phyloP scores from a whole-genome alignment of 2,888 invertebrate genomes.

The Drosophila vallismaia region DNA sequence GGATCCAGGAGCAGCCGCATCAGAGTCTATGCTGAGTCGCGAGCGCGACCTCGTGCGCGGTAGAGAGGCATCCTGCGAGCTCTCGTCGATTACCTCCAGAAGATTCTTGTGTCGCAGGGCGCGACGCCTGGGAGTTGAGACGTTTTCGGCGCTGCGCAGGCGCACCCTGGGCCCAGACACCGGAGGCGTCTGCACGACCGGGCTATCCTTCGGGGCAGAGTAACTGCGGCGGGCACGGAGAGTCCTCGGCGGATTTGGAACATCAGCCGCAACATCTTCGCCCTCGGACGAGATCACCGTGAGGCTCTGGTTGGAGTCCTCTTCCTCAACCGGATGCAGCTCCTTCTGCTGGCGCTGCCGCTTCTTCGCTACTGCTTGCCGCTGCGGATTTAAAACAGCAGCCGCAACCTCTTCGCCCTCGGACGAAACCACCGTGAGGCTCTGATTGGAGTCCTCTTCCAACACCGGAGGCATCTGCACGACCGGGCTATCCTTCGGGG shows the following conservation, averaged over 20 bases:
- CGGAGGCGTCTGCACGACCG: conserved; percentile 2
- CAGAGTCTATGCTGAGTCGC: background rate
- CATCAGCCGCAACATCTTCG: background rate
- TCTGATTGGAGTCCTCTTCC: no score
- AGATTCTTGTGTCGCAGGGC: background rate
- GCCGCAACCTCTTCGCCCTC: background rate
- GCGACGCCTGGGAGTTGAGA: conserved; percentile 14
- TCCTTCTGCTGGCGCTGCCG: no score
- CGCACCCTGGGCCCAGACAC: background rate
- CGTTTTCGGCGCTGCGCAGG: conserved; percentile 15
- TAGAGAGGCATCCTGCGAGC: background rate
- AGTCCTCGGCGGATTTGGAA: background rate
- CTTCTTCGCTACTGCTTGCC: no score
- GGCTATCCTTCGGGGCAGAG: conserved; percentile 2
- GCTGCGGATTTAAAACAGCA: background rate
- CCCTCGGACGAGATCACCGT: background rate
- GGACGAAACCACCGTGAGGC: background rate
- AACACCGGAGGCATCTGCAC: no score
- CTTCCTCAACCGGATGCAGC: no score
- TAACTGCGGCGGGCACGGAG: conserved; percentile 2
- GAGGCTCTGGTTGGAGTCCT: background rate
- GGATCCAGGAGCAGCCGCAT: background rate
- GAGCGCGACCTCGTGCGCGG: conserved; percentile 1
- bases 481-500: no score
- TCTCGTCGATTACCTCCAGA: conserved; percentile 30